Percentiles rank a stretch among this genome's conserved stretches.
These are phyloP conservation scores for Drosophila austrosaltans DNA, from an alignment of 2,888 invertebrate species.

Conservation along the genomic window DNA sequence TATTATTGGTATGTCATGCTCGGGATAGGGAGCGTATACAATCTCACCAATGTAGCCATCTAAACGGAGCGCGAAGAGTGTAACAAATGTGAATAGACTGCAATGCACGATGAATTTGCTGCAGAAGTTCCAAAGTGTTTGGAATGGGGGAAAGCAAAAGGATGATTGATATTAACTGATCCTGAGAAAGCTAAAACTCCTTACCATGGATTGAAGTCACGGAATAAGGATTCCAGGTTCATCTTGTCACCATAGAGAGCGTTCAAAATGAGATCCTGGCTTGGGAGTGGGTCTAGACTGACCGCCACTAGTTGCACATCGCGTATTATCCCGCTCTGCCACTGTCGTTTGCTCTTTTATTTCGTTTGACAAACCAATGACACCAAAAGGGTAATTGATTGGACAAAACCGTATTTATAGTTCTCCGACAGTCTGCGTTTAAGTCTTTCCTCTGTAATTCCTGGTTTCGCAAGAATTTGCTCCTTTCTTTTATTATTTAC, in stretches of 20 bases:
- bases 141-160: background rate
- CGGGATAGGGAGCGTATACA: background rate
- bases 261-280: slow-evolving; percentile 24
- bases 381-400: background rate
- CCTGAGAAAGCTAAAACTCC: background rate
- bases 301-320: slow-evolving; percentile 70
- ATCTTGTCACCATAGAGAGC: slow-evolving; percentile 83
- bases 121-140: slow-evolving; percentile 58
- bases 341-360: slow-evolving; percentile 1
- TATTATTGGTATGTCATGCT: background rate
- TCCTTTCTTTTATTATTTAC: slow-evolving; percentile 34
- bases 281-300: slow-evolving; percentile 19
- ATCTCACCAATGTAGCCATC: slow-evolving; percentile 89
- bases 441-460: background rate
- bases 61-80: slow-evolving; percentile 93
- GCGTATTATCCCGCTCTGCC: slow-evolving; percentile 21
- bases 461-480: slow-evolving; percentile 5
- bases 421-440: background rate
- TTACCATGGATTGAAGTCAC: slow-evolving; percentile 96
- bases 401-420: background rate
- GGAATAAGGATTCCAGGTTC: slow-evolving; percentile 94
- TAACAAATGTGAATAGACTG: slow-evolving; percentile 95
- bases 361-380: background rate
- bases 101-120: slow-evolving; percentile 99
- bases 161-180: background rate